Percentiles rank a stretch among this genome's conserved stretches.
These are phyloP conservation scores for Telmatochromis sp. DNA, from an alignment of 2,113 vertebrate species.

Conservation along the genomic window DNA sequence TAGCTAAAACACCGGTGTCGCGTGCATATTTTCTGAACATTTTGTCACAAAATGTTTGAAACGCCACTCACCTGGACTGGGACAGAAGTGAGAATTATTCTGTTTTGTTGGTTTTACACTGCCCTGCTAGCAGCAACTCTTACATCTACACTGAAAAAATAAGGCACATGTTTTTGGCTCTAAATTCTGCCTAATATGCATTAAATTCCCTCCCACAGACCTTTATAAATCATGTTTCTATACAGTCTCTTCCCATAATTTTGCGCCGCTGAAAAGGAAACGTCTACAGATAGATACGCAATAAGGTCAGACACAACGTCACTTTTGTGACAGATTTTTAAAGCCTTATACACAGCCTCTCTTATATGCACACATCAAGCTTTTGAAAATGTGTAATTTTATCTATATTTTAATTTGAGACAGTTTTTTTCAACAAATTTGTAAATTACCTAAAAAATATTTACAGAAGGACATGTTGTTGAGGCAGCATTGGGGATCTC, in stretches of 20 bases:
- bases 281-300: not conserved
- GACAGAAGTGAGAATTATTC: not conserved
- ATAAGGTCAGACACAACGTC: not conserved
- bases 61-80: not conserved
- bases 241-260: not conserved
- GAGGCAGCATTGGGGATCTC: not conserved
- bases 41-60: not conserved
- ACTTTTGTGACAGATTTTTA: not conserved
- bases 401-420: not conserved
- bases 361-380: not conserved
- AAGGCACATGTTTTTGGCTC: not conserved
- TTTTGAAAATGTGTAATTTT: not conserved
- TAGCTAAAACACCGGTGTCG: too few relatives aligned
- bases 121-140: not conserved
- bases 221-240: not conserved
- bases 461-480: not conserved
- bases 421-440: not conserved
- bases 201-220: not conserved
- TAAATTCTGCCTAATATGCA: not conserved
- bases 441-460: not conserved
- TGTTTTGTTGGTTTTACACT: not conserved
- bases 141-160: not conserved
- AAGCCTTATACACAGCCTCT: not conserved
- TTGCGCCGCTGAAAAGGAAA: not conserved
- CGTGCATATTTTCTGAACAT: not conserved